Conservation (phyloP, 2,888 invertebrate species). For the Pegoplata infirma region DNA sequence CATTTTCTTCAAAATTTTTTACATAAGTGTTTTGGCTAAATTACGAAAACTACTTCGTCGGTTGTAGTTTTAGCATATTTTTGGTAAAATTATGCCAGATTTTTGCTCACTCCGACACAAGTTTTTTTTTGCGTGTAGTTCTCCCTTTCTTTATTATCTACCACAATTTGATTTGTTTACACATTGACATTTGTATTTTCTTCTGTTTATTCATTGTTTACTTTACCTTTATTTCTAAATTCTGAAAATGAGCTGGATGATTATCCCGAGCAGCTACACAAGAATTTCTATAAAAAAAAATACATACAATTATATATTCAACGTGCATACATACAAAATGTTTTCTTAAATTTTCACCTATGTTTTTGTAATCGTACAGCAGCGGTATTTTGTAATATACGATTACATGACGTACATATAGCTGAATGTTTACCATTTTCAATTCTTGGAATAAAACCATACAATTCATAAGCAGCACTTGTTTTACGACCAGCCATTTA, state of each 20-base stretch:
- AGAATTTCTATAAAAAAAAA: slow-evolving; percentile 40
- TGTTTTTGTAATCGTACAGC: slow-evolving; percentile 56
- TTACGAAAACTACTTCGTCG: no score
- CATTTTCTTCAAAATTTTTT: no score
- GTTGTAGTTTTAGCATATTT: no score
- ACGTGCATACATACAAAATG: neutral
- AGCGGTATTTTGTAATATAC: slow-evolving; percentile 60
- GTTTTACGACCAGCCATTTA: slow-evolving; percentile 46
- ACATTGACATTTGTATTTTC: neutral
- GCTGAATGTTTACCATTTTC: slow-evolving; percentile 56
- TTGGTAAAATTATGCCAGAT: no score
- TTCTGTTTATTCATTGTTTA: slow-evolving; percentile 13
- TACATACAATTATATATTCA: neutral
- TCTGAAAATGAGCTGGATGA: slow-evolving; percentile 15
- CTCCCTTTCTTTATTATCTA: neutral
- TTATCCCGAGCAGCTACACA: slow-evolving; percentile 32
- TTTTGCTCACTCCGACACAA: no score
- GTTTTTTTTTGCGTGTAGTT: no score
- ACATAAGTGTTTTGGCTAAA: no score
- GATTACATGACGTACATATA: slow-evolving; percentile 58
- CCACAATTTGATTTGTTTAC: neutral
- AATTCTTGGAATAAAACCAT: slow-evolving; percentile 51
- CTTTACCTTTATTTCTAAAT: slow-evolving; percentile 39
- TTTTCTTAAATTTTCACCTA: slow-evolving; percentile 37
- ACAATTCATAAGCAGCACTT: slow-evolving; percentile 42